Evolutionary conservation across 2,113 vertebrate species (phyloP).

Genomic region (Bettongia penicillata): DNA sequence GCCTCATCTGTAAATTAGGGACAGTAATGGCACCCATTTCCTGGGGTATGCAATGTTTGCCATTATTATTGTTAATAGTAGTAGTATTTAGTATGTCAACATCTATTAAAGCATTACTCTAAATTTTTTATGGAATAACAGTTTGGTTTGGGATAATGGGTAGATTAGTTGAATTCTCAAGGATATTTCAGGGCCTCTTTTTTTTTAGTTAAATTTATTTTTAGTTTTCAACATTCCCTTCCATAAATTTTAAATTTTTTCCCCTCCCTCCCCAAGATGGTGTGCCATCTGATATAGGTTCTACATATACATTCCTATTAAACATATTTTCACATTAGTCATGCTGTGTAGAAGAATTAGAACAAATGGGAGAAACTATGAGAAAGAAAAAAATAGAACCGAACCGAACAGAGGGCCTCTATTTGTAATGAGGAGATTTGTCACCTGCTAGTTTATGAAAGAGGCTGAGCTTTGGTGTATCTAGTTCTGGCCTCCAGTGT

Average conservation of each 20-base stretch:
- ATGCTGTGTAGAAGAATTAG: too few species aligned
- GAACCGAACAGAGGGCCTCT: not conserved
- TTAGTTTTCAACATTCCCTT: too few species aligned
- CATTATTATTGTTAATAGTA: not conserved
- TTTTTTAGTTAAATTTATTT: too few species aligned
- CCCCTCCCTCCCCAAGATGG: too few species aligned
- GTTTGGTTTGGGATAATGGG: too few species aligned
- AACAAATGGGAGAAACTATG: too few species aligned
- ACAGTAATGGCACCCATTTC: not conserved
- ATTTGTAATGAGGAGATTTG: not conserved
- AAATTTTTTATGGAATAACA: not conserved
- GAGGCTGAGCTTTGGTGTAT: not conserved
- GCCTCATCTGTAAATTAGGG: not conserved
- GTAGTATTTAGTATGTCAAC: not conserved
- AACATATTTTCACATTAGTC: too few species aligned
- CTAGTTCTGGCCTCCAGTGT: not conserved
- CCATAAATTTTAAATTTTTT: too few species aligned
- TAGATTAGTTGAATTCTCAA: not conserved
- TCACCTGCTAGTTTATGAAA: not conserved
- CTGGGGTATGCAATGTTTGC: not conserved
- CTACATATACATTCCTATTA: too few species aligned
- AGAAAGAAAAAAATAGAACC: too few species aligned
- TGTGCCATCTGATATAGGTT: too few species aligned
- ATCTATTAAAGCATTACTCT: not conserved
- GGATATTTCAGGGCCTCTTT: not conserved